A percentile compares a stretch with the other conserved stretches of the same genome.
These are phyloP conservation scores for Tineola bisselliella DNA, from an alignment of 2,888 invertebrate species.

Conservation along the genomic window DNA sequence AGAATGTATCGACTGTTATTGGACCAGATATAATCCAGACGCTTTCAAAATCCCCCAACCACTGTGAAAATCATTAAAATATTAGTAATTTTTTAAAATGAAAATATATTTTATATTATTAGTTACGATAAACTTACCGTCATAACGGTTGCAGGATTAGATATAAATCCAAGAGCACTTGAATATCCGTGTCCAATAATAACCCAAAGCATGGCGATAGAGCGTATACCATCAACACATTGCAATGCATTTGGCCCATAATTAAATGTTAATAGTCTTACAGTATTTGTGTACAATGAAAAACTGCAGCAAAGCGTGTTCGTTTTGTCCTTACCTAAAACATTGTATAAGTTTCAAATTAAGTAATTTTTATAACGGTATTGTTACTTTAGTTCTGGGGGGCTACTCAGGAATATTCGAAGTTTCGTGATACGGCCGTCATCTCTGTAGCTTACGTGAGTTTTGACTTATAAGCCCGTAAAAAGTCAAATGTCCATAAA, in stretches of 20 bases:
- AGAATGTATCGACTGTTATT: slow-evolving; percentile 19
- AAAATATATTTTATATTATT: no score
- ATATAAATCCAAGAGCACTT: slow-evolving; percentile 20
- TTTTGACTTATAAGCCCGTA: no score
- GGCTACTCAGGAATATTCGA: no score
- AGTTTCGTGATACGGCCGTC: no score
- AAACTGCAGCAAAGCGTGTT: slow-evolving; percentile 20
- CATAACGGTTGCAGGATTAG: slow-evolving; percentile 21
- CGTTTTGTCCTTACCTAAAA: slow-evolving; percentile 3
- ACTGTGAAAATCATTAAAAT: slow-evolving; percentile 15
- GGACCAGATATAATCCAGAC: slow-evolving; percentile 17
- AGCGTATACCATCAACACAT: slow-evolving; percentile 55
- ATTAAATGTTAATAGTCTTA: slow-evolving; percentile 38
- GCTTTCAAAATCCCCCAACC: slow-evolving; percentile 3
- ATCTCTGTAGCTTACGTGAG: no score
- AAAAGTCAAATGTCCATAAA: no score
- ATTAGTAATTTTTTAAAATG: no score
- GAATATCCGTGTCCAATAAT: slow-evolving; percentile 45
- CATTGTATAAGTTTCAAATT: background rate
- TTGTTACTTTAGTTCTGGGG: no score
- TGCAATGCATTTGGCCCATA: slow-evolving; percentile 38
- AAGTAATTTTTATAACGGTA: background rate
- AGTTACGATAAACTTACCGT: no score
- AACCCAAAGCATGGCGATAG: slow-evolving; percentile 60
- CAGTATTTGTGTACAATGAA: slow-evolving; percentile 29